Evolutionary conservation across 2,888 invertebrate species (phyloP), one percentile per base, ranked within the genome.

Genomic region (Hecatera dysodea): DNA sequence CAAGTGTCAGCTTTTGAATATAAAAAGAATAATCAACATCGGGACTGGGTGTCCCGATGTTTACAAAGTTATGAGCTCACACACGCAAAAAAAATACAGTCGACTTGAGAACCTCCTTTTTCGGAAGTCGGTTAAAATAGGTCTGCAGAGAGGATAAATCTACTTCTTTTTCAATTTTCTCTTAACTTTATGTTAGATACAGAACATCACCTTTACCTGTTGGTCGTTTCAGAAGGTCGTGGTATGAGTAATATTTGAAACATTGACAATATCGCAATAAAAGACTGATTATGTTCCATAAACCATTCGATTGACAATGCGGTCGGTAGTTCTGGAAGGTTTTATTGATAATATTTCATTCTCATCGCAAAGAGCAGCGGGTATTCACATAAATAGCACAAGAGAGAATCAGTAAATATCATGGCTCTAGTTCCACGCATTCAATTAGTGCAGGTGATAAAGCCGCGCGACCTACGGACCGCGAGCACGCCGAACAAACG

Each of bases 371-470:
- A 36, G 11, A 27, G 36, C 27, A 65, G n/a, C 36, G 1, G 56
- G 33, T 17, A n/a, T 39, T 74, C 24, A 39, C 12, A 12, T 19
- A 39, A 24, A 36, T 27, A 39, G 60, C n/a, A 19, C 39, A n/a
- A 22, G 11, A 29, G 56, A 44, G 19, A 11, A 27, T 44, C n/a
- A 29, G 33, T n/a, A 22, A 24, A 57, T 46, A 42, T 11, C 6
- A 12, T 33, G 17, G 12, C 24, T 9, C 17, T 4, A 11, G 55
- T 9, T 27, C 24, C 17, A n/a, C 48, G 9, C 24, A 72, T 50
- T 64, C 36, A 46, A 67, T 57, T 39, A 48, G 48, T 33, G 8
- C 65, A 36, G 66, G 12, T 48, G 52, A 36, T 27, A 42, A 12
- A n/a, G 27, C 19, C 29, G 15, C 48, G 22, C 6, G 15, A 7